phyloP scores from a whole-genome alignment of 2,888 invertebrate genomes.

The Agrochola lychnidis region DNA sequence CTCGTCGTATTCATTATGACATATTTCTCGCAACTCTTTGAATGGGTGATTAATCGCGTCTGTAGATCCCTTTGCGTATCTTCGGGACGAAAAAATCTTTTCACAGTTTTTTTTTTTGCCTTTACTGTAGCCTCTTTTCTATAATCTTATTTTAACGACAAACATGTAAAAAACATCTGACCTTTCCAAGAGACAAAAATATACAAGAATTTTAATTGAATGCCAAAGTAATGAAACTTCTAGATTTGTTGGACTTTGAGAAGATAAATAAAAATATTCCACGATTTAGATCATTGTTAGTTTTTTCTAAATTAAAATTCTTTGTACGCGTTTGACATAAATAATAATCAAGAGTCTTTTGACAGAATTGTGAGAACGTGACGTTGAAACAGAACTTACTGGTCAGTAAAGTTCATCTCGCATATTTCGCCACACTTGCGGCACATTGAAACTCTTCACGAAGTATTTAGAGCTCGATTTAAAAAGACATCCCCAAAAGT shows the following conservation, averaged over 20 bases:
- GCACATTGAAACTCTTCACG: constrained; percentile 67
- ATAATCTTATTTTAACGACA: constrained; percentile 31
- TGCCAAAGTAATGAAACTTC: constrained; percentile 30
- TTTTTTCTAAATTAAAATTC: constrained; percentile 71
- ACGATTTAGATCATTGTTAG: constrained; percentile 61
- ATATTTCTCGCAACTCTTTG: constrained; percentile 40
- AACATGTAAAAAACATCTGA: constrained; percentile 50
- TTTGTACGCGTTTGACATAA: constrained; percentile 74
- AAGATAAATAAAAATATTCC: constrained; percentile 34
- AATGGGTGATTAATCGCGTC: constrained; percentile 52
- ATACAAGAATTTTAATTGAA: constrained; percentile 29
- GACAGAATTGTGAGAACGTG: constrained; percentile 81
- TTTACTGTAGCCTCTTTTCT: constrained; percentile 31
- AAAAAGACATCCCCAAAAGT: constrained; percentile 61
- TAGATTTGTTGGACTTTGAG: constrained; percentile 35
- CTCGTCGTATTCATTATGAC: constrained; percentile 36
- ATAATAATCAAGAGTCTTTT: constrained; percentile 78
- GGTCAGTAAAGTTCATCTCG: constrained; percentile 69
- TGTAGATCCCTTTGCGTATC: constrained; percentile 25
- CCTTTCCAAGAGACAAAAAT: constrained; percentile 40
- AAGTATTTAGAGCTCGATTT: constrained; percentile 74
- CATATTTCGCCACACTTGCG: constrained; percentile 49
- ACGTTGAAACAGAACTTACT: constrained; percentile 77
- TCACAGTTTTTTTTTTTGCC: constrained; percentile 13
- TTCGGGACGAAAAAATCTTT: constrained; percentile 32